phyloP scores from a whole-genome alignment of 2,113 vertebrate species.

The Malaclemys terrapin region DNA sequence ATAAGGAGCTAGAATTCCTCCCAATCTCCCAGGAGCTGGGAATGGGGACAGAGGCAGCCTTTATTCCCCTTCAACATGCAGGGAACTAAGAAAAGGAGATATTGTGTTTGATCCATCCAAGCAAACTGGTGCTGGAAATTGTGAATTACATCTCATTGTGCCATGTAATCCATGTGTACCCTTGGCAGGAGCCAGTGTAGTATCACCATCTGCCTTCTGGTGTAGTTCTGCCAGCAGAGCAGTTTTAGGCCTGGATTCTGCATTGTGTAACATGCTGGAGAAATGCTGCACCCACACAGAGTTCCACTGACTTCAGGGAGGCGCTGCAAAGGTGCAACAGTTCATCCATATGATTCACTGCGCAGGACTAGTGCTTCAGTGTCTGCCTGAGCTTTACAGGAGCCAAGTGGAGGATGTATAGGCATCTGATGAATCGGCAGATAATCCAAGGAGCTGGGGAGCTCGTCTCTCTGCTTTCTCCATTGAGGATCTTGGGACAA shows the following conservation, averaged over 20 bases:
- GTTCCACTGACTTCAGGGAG: not conserved
- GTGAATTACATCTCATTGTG: not conserved
- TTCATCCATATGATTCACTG: not conserved
- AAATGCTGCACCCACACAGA: not conserved
- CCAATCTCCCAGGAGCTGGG: not conserved
- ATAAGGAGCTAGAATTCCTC: not conserved
- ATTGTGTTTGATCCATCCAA: not conserved
- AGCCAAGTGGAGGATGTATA: not conserved
- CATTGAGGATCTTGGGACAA: not conserved
- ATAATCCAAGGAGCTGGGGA: not conserved
- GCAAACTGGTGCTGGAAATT: not conserved
- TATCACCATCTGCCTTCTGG: not conserved
- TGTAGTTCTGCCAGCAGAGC: not conserved
- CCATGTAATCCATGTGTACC: not conserved
- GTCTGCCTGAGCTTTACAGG: not conserved
- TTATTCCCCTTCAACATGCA: not conserved
- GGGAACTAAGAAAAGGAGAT: not conserved
- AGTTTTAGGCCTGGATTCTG: not conserved
- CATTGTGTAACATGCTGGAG: not conserved
- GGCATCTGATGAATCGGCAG: not conserved
- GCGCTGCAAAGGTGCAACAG: not conserved
- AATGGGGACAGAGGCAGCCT: too few species aligned
- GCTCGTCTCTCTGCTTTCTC: not conserved
- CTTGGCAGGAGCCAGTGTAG: not conserved
- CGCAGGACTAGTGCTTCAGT: not conserved